These are phyloP conservation scores for Bettongia penicillata DNA, from an alignment of 2,113 vertebrate species.

Conservation along the genomic window DNA sequence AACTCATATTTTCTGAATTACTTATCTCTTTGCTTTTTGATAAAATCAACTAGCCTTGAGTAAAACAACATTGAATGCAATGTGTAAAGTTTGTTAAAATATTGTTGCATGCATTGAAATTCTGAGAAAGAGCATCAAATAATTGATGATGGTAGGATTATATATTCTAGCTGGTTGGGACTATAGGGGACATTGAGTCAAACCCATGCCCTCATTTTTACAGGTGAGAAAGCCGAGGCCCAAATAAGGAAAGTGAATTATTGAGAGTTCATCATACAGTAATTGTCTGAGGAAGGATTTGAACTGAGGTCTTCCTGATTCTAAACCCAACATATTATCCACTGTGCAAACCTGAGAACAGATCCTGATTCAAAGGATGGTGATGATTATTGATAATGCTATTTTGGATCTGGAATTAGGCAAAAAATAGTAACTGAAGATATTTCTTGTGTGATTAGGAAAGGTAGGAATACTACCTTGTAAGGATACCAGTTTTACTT, in stretches of 20 bases:
- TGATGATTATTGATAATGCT: not conserved
- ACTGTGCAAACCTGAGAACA: not conserved
- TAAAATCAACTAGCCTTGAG: not conserved
- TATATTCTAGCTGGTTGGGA: not conserved
- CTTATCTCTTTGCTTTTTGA: conserved; percentile 14
- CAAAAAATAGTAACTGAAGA: not conserved
- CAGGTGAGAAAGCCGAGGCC: not conserved
- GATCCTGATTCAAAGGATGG: not conserved
- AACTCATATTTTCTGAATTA: conserved; percentile 7
- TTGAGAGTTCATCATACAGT: not conserved
- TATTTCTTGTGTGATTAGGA: conserved; percentile 11
- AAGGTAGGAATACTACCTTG: not conserved
- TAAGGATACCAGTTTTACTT: not conserved
- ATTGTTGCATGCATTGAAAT: not conserved
- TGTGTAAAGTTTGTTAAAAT: conserved; percentile 29
- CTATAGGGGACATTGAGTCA: not conserved
- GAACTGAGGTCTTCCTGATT: not conserved
- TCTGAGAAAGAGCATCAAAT: not conserved
- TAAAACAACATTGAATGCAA: conserved; percentile 3
- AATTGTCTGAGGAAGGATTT: not conserved
- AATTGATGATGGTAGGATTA: not conserved
- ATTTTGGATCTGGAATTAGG: conserved; percentile 21
- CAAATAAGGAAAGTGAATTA: not conserved
- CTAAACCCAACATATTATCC: not conserved
- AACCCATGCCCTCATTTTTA: not conserved